These are phyloP conservation scores for Muntiacus muntjak DNA, from an alignment of 2,113 vertebrate genomes.

Conservation along the genomic window DNA sequence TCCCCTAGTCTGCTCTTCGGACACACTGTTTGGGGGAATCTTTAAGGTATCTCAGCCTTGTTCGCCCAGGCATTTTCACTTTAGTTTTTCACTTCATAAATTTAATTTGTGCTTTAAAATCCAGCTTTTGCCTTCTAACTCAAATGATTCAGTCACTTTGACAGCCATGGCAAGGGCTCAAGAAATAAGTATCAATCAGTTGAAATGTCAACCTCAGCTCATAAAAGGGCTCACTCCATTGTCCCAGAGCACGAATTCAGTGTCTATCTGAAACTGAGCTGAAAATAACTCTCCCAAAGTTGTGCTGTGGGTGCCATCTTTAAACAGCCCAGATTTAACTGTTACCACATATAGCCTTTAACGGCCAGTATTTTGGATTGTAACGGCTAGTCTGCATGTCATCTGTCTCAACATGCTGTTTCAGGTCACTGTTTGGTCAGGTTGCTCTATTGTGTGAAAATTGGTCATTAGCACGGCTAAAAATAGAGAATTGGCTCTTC, in stretches of 20 bases:
- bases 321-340: constrained; percentile 17
- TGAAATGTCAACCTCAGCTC: constrained; percentile 38
- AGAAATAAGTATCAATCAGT: constrained; percentile 29
- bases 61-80: background rate
- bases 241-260: background rate
- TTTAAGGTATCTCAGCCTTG: background rate
- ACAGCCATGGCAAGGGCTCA: background rate
- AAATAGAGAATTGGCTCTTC: constrained; percentile 42
- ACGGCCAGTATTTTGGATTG: background rate
- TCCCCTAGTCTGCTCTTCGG: background rate
- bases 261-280: background rate
- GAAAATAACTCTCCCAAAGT: constrained; percentile 33
- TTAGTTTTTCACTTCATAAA: constrained; percentile 26
- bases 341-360: constrained; percentile 47
- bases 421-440: constrained; percentile 40
- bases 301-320: constrained; percentile 23
- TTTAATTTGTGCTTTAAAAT: constrained; percentile 49
- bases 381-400: background rate
- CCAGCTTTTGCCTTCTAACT: constrained; percentile 7
- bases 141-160: constrained; percentile 30
- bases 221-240: constrained; percentile 20
- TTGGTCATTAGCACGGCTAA: constrained; percentile 43
- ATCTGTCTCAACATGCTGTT: constrained; percentile 42
- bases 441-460: constrained; percentile 54
- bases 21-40: background rate